Percentiles rank a stretch among this genome's conserved stretches.
Evolutionary conservation across 2,888 invertebrate genomes (phyloP).

Genomic region (Uropetala carovei): DNA sequence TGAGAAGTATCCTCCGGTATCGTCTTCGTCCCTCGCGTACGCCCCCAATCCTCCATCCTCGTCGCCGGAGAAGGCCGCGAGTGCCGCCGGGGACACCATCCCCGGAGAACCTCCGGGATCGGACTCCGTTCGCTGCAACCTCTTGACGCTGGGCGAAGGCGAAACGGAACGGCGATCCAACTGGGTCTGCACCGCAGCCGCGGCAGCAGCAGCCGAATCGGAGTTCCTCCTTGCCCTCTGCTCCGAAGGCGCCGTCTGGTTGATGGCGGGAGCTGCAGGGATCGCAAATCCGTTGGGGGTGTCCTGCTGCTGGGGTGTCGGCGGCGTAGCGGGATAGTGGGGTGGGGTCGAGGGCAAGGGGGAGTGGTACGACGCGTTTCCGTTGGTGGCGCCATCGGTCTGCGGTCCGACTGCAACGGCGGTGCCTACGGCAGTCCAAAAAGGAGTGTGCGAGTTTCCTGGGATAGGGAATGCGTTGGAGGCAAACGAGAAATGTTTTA

Average conservation of each 20-base stretch:
- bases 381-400: conserved; percentile 73
- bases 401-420: conserved; percentile 74
- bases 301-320: conserved; percentile 68
- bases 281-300: conserved; percentile 58
- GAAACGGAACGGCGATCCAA: conserved; percentile 68
- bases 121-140: conserved; percentile 70
- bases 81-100: conserved; percentile 80
- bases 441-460: conserved; percentile 74
- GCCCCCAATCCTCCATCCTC: conserved; percentile 77
- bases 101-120: conserved; percentile 70
- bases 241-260: conserved; percentile 65
- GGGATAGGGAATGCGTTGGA: conserved; percentile 4
- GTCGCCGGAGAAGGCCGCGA: conserved; percentile 75
- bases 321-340: conserved; percentile 74
- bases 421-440: conserved; percentile 79
- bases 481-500: background rate
- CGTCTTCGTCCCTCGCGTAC: conserved; percentile 75
- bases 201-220: conserved; percentile 78
- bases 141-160: conserved; percentile 71
- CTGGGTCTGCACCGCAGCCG: conserved; percentile 73
- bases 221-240: conserved; percentile 77
- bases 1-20: conserved; percentile 75
- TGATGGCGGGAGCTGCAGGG: conserved; percentile 59
- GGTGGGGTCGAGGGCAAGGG: conserved; percentile 70
- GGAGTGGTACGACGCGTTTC: conserved; percentile 49